These are phyloP conservation scores for Thysanoteuthis rhombus DNA, from an alignment of 2,888 invertebrate genomes.

Conservation along the genomic window DNA sequence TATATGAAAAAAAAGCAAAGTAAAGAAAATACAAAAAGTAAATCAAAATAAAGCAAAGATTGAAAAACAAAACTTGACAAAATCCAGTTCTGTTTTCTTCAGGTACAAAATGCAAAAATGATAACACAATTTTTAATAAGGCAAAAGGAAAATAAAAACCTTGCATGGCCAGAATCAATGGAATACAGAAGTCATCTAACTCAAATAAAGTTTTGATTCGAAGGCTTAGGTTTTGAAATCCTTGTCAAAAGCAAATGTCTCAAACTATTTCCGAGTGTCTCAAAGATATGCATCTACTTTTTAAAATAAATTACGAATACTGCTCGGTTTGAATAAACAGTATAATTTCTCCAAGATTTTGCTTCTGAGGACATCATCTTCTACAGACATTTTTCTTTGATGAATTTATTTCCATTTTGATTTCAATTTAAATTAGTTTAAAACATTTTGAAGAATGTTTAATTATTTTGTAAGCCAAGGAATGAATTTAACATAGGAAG, in stretches of 20 bases:
- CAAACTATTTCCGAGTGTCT: neutral
- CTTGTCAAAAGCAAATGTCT: neutral
- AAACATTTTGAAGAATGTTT: neutral
- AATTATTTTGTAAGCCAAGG: neutral
- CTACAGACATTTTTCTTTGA: neutral
- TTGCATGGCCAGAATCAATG: neutral
- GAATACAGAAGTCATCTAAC: neutral
- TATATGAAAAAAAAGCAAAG: neutral
- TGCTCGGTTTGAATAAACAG: neutral
- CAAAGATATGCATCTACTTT: neutral
- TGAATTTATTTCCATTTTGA: neutral
- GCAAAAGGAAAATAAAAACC: neutral
- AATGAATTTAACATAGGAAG: neutral
- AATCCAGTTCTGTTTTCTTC: neutral
- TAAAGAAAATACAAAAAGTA: neutral
- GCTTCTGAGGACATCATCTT: neutral
- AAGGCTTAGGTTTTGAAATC: neutral
- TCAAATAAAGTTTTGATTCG: neutral
- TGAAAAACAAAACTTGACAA: neutral
- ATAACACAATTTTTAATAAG: neutral
- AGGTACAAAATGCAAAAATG: neutral
- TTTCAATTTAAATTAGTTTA: neutral
- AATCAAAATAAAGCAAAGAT: neutral
- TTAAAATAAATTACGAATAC: neutral
- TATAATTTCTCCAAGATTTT: neutral